Conservation (phyloP, 2,797 vertebrate species). For the Lepus townsendii region DNA sequence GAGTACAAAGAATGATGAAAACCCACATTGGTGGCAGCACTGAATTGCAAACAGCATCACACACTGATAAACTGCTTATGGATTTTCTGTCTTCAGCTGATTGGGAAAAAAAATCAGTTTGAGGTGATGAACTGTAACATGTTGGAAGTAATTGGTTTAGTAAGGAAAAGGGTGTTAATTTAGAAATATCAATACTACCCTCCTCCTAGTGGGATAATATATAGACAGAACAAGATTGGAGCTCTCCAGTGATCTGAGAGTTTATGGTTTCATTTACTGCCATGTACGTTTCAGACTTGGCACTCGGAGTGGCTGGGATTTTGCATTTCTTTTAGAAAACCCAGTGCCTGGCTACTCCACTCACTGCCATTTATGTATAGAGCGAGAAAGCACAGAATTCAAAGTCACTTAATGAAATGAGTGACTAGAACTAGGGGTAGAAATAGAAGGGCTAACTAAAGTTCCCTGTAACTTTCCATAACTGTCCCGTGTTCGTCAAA, state of each 20-base stretch:
- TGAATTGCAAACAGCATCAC: constrained; percentile 36
- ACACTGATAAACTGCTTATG: constrained; percentile 67
- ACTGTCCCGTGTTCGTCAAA: not conserved
- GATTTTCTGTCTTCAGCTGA: constrained; percentile 73
- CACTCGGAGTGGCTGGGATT: not conserved
- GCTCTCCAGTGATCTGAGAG: not conserved
- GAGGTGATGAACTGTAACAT: constrained; percentile 76
- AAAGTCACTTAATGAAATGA: constrained; percentile 35
- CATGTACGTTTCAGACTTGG: not conserved
- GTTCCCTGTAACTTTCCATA: not conserved
- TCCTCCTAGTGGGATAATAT: constrained; percentile 64
- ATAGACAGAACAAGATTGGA: not conserved
- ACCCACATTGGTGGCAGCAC: not conserved
- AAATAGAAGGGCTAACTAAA: constrained; percentile 12
- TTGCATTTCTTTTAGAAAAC: constrained; percentile 1
- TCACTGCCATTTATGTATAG: not conserved
- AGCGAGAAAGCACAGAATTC: constrained; percentile 24
- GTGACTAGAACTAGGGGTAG: not conserved
- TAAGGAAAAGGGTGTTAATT: constrained; percentile 76
- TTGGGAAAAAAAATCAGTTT: constrained; percentile 53
- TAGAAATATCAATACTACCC: constrained; percentile 78
- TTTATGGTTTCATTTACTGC: constrained; percentile 40
- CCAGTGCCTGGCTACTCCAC: not conserved
- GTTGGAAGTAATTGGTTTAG: constrained; percentile 78
- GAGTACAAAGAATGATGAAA: constrained; percentile 62